These are phyloP conservation scores for Phalanger gymnotis DNA, from an alignment of 2,797 vertebrate species.

Conservation along the genomic window DNA sequence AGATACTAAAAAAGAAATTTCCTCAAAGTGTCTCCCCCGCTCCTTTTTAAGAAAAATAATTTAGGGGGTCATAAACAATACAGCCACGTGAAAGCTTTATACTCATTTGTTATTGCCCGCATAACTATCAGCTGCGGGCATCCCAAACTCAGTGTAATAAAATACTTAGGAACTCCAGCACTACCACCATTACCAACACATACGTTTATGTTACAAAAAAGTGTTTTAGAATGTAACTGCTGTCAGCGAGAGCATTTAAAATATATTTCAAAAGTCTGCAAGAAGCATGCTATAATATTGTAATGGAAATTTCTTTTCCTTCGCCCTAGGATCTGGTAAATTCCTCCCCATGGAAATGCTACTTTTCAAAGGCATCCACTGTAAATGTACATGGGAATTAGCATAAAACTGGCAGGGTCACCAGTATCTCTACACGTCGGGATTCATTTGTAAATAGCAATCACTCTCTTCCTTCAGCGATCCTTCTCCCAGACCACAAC, in stretches of 20 bases:
- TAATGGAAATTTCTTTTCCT: slow-evolving; percentile 58
- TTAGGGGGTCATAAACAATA: slow-evolving; percentile 61
- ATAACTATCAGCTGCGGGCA: background rate
- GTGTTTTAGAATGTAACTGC: slow-evolving; percentile 42
- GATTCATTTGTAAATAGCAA: slow-evolving; percentile 81
- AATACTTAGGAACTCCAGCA: slow-evolving; percentile 56
- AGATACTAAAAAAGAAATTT: background rate
- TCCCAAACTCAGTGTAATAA: slow-evolving; percentile 63
- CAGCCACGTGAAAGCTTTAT: slow-evolving; percentile 48
- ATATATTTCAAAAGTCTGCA: slow-evolving; percentile 19
- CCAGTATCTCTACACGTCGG: slow-evolving; percentile 67
- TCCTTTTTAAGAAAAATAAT: slow-evolving; percentile 53
- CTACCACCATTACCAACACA: slow-evolving; percentile 33
- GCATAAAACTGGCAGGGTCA: slow-evolving; percentile 76
- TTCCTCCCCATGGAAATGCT: slow-evolving; percentile 68
- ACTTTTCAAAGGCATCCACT: slow-evolving; percentile 67
- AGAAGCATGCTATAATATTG: slow-evolving; percentile 64
- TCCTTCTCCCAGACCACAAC: slow-evolving; percentile 52
- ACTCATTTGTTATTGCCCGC: slow-evolving; percentile 44
- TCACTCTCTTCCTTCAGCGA: slow-evolving; percentile 23
- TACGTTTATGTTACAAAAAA: slow-evolving; percentile 59
- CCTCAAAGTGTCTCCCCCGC: slow-evolving; percentile 38
- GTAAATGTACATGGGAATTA: slow-evolving; percentile 66
- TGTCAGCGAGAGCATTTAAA: slow-evolving; percentile 48
- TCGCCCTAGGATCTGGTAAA: slow-evolving; percentile 62